A percentile compares a stretch with the other conserved stretches of the same genome.
Conservation (phyloP, 1,140 invertebrate genomes). For the Pentalonia nigronervosa region DNA sequence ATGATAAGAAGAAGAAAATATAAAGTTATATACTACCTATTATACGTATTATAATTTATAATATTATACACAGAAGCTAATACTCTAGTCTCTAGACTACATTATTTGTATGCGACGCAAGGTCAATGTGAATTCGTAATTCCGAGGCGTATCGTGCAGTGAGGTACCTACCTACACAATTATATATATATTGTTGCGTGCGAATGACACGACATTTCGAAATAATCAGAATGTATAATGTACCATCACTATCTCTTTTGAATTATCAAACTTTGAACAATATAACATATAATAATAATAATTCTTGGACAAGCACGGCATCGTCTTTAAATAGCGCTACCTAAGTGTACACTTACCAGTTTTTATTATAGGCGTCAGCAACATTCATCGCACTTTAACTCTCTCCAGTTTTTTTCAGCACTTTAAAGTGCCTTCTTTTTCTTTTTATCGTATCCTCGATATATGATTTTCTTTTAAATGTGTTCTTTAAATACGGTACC, state of each 20-base stretch:
- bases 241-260: neutral
- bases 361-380: neutral
- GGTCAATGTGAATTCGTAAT: constrained; percentile 40
- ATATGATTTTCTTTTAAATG: too few species aligned
- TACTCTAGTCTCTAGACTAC: neutral
- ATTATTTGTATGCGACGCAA: constrained; percentile 20
- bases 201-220: constrained; percentile 14
- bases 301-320: neutral
- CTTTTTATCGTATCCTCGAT: too few species aligned
- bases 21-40: neutral
- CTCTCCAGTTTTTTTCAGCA: neutral
- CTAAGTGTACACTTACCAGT: too few species aligned
- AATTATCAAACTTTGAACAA: constrained; percentile 23
- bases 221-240: constrained; percentile 30
- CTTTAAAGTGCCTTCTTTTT: neutral
- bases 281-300: neutral
- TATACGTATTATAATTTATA: neutral
- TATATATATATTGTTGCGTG: neutral
- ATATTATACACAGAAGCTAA: constrained; percentile 13
- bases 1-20: neutral
- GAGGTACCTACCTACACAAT: neutral
- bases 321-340: neutral
- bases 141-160: neutral
- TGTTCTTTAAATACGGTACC: too few species aligned
- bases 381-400: neutral